Base-by-base conservation (phyloP, 2,113 vertebrate genomes). In the Barbus barbus region DNA sequence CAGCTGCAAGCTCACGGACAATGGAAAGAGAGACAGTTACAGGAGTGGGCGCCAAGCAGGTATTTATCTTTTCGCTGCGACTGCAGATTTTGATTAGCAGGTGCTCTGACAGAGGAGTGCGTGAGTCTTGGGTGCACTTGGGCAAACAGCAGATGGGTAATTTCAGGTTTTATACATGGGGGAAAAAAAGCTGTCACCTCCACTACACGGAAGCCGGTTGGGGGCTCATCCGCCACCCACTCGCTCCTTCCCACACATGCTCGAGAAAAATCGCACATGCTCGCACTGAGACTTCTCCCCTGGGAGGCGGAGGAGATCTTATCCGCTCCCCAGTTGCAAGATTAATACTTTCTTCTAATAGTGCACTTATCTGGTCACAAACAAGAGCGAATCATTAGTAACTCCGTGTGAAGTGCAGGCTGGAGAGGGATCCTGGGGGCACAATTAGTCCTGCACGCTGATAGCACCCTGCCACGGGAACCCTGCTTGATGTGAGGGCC, bases 91-190 rank as follows among this genome's bases (percentile, higher is more conserved):
- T 48, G 67, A 53, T 83, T 75, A 71, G 65, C 80, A 56, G 80
- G 80, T 71, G 80, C 80, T 53, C 41, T 44, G 41, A 33, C 41
- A 69, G 75, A 63, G 78, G 75, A 80, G 28, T 18, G 60, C 24
- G 16, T 13, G 74, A 41, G 33, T 20, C 56, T 53, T n/a, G 72
- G 44, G 33, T 24, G 58, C 53, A 58, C 75, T 82, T 56, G 33
- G 53, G 38, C 28, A 83, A 61, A 86, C n/a, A 86, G 67, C 65
- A 83, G 85, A 83, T 83, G 65, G 76, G 22, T 78, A 78, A 84
- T 84, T 84, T 84, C 28, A 36, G 74, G n/a, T 67, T 78, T 73
- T 65, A 60, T 9, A 36, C 33, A 46, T 33, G 18, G 74, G 74
- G 28, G 6, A 18, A 53, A 76, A 73, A 60, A 72, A 60, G 24